A percentile compares a stretch with the other conserved stretches of the same genome.
Evolutionary conservation across 1,140 invertebrate genomes (phyloP).

Genomic region (Atta colombica): DNA sequence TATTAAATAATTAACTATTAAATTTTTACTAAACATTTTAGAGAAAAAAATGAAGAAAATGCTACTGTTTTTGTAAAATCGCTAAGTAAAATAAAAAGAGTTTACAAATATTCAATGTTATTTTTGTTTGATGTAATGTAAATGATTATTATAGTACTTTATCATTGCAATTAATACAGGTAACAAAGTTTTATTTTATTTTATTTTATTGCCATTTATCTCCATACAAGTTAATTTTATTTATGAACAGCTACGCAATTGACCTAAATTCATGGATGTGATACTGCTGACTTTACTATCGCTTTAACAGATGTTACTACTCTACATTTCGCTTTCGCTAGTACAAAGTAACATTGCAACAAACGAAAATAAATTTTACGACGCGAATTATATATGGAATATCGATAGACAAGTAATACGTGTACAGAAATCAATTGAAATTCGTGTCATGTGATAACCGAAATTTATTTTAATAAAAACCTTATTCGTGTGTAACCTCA

Average conservation of each 20-base stretch:
- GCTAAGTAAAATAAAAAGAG: neutral
- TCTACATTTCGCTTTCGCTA: neutral
- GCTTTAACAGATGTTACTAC: neutral
- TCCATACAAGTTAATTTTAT: constrained; percentile 28
- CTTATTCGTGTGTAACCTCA: neutral
- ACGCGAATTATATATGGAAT: constrained; percentile 1
- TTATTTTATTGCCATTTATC: constrained; percentile 20
- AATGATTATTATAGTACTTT: neutral
- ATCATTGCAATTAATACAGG: constrained; percentile 30
- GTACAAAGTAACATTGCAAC: constrained; percentile 1
- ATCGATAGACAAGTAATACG: constrained; percentile 20
- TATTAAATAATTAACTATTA: neutral
- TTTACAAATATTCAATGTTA: neutral
- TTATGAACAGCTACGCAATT: constrained; percentile 5
- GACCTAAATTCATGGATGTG: constrained; percentile 4
- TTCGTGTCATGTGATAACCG: neutral
- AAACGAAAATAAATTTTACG: constrained; percentile 21
- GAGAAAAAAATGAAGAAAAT: neutral
- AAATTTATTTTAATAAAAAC: neutral
- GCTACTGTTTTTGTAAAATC: neutral
- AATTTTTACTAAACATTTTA: neutral
- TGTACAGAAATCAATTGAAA: neutral
- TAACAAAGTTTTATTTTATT: neutral
- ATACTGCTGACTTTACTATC: constrained; percentile 3
- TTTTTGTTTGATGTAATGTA: neutral